Base-by-base conservation (phyloP, 1,140 invertebrate genomes). In the Drosophila navojoa region DNA sequence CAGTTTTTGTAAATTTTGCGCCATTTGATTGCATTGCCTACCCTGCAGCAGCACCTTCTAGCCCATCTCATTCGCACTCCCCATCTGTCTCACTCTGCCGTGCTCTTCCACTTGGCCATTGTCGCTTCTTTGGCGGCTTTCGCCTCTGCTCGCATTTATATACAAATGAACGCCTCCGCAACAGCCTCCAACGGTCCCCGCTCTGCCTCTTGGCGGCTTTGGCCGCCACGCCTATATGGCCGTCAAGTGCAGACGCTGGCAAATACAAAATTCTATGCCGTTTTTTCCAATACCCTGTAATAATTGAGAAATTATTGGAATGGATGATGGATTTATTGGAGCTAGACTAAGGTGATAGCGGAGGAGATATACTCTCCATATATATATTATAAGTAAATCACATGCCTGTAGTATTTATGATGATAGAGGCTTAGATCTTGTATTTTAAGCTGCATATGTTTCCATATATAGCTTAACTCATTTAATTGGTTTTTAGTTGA, bases 1-100 rank as follows among this genome's bases (percentile, higher is more conserved):
- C 82, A 69, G 82, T 86, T 86, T 86, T 86, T 86, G 82, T 86
- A 87, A 80, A 87, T 87, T 87, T 87, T 87, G 82, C 82, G 82
- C 79, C 82, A 89, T 87, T 87, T 87, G 82, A 87, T 87, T 87
- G 82, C 82, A 89, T 89, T 89, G 84, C 81, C 64, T 68, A 63
- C 15, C 15, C 32, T 47, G 44, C 45, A 29, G 29, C 50, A 29
- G 29, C 50, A 29, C n/a, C 15, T 2, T 10, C 35, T 44, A 10
- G n/a, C 3, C 35, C 44, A 3, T 0, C 5, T n/a, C 11, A 13
- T 44, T 4, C 19, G 19, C 22, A 5, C 53, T 32, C 4, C 9
- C 16, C 4, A 55, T 57, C 76, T 76, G 68, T 72, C 76, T 38
- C 35, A 11, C 35, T 11, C 35, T 35, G 32, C 9, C 2, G 6